Conservation (phyloP, 2,113 vertebrate species). For the Grammomys surdaster region DNA sequence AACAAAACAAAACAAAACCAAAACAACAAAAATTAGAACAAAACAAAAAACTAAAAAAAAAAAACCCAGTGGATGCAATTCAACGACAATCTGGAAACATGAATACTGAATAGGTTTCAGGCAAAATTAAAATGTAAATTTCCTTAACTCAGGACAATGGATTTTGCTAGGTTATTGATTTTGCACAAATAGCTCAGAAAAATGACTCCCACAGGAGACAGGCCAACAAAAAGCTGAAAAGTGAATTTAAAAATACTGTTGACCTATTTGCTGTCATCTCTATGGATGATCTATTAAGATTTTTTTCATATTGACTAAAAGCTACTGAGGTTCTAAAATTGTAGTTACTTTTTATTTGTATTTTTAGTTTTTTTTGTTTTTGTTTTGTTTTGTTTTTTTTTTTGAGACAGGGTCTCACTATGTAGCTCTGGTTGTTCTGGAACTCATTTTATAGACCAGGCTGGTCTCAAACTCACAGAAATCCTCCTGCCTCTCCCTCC, state of each 20-base stretch:
- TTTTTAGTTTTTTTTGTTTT: background rate
- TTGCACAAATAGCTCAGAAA: background rate
- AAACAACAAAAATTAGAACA: too few relatives aligned
- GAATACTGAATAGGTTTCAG: background rate
- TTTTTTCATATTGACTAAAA: background rate
- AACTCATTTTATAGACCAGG: background rate
- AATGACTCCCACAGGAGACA: background rate
- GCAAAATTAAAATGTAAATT: background rate
- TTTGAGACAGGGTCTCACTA: background rate
- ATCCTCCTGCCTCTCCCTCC: background rate
- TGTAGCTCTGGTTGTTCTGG: background rate
- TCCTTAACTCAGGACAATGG: background rate
- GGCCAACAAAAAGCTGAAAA: background rate
- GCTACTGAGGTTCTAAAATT: background rate
- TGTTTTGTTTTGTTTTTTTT: background rate
- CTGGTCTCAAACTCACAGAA: background rate
- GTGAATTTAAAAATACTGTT: background rate
- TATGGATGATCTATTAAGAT: background rate
- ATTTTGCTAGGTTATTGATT: background rate
- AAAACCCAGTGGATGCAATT: background rate
- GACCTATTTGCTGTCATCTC: background rate
- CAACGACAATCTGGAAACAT: background rate
- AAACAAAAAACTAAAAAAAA: background rate
- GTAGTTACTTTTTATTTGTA: background rate
- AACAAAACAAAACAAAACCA: background rate